A percentile compares a stretch with the other conserved stretches of the same genome.
phyloP scores from a whole-genome alignment of 2,888 invertebrate species.

The Stenchaetothrips biformis region DNA sequence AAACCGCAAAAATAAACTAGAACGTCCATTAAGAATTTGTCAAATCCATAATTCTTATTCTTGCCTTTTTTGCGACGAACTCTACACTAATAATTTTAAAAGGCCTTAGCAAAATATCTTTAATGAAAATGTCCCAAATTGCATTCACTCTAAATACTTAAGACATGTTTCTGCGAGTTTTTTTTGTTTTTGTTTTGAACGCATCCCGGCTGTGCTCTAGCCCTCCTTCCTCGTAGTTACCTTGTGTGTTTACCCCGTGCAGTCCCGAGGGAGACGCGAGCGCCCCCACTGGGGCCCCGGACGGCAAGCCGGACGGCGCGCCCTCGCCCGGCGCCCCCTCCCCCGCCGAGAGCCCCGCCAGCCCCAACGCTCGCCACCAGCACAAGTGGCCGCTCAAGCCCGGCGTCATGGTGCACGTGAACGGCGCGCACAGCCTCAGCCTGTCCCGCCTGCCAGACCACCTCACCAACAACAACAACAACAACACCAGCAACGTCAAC shows the following conservation, averaged over 20 bases:
- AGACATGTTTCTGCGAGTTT: not conserved
- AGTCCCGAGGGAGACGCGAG: constrained; percentile 37
- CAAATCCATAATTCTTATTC: no score
- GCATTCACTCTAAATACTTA: not conserved
- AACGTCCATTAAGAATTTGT: no score
- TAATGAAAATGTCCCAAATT: not conserved
- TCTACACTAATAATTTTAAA: no score
- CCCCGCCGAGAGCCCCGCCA: constrained; percentile 48
- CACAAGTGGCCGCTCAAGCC: constrained; percentile 83
- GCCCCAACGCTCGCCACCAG: constrained; percentile 26
- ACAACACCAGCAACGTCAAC: constrained; percentile 31
- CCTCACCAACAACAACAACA: constrained; percentile 36
- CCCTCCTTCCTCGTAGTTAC: not conserved
- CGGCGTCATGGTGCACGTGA: constrained; percentile 81
- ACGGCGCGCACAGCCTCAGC: constrained; percentile 52
- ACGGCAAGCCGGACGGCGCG: constrained; percentile 35
- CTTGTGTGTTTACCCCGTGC: constrained; percentile 26
- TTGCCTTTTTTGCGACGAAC: no score
- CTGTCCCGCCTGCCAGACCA: constrained; percentile 34
- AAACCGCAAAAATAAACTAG: no score
- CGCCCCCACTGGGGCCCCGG: constrained; percentile 29
- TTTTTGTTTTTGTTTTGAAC: not conserved
- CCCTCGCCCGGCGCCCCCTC: constrained; percentile 41
- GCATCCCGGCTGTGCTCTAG: not conserved
- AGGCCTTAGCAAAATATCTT: no score